Percentiles rank a stretch among this genome's conserved stretches.
Evolutionary conservation across 2,113 vertebrate species (phyloP).

Genomic region (Origma solitaria): DNA sequence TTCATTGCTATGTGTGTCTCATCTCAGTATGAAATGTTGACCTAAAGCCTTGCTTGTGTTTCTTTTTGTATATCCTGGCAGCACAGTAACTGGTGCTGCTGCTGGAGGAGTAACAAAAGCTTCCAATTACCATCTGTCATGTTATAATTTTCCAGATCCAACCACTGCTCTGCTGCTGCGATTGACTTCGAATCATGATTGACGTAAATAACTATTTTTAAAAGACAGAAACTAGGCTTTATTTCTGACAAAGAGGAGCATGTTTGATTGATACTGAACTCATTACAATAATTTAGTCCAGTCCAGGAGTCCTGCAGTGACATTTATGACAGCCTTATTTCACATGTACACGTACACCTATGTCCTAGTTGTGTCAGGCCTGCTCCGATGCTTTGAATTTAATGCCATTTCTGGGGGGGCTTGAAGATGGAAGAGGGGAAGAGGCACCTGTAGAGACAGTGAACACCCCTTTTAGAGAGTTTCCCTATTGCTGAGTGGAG

Average conservation of each 20-base stretch:
- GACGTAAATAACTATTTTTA: constrained; percentile 17
- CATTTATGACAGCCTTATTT: constrained; percentile 16
- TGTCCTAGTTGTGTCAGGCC: rapidly evolving
- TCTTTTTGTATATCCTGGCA: background rate
- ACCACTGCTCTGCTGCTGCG: rapidly evolving
- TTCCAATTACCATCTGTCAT: constrained; percentile 41
- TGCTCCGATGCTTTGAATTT: background rate
- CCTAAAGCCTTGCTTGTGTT: constrained; percentile 6
- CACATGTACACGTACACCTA: background rate
- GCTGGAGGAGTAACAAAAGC: background rate
- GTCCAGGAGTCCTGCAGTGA: background rate
- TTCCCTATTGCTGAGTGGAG: background rate
- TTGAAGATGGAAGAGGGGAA: background rate
- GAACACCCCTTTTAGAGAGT: background rate
- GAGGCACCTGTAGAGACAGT: background rate
- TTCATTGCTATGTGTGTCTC: background rate
- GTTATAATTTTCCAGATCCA: constrained; percentile 17
- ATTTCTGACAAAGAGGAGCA: background rate
- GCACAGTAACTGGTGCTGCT: background rate
- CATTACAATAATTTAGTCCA: background rate
- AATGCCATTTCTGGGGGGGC: background rate
- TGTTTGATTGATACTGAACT: constrained; percentile 2
- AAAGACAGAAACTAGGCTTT: background rate
- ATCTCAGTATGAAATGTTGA: background rate
- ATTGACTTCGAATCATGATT: background rate